Percentiles rank a stretch among this genome's conserved stretches.
Conservation (phyloP, 2,113 vertebrate genomes). For the Thunnus maccoyii region DNA sequence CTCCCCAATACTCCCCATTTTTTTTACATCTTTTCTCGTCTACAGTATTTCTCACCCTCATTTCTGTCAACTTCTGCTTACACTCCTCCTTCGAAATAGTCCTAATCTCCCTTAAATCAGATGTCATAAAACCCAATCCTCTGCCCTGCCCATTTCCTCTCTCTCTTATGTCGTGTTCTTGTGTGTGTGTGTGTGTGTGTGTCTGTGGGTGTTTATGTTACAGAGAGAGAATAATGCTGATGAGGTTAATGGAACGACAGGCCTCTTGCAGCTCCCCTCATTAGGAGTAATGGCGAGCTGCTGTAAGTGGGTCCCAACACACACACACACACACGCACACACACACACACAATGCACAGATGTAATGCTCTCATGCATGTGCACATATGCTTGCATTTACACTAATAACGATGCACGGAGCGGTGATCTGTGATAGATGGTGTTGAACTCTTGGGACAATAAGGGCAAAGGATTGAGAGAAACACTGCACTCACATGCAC, state of each 20-base stretch:
- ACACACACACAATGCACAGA: neutral
- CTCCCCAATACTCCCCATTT: neutral
- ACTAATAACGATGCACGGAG: constrained; percentile 8
- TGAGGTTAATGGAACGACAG: too few relatives aligned
- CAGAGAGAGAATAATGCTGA: neutral
- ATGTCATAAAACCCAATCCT: constrained; percentile 14
- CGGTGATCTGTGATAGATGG: constrained; percentile 1
- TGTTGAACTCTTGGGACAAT: neutral
- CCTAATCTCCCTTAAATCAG: constrained; percentile 22
- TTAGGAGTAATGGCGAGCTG: too few relatives aligned
- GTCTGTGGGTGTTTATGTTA: constrained; percentile 18
- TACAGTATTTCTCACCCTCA: neutral
- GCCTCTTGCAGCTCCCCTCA: too few relatives aligned
- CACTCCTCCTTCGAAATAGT: neutral
- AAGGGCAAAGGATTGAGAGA: neutral
- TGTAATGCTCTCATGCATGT: constrained; percentile 12
- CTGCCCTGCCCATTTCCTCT: constrained; percentile 9
- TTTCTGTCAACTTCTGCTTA: constrained; percentile 18
- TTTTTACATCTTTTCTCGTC: constrained; percentile 5
- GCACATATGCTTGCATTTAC: constrained; percentile 9
- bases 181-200: neutral
- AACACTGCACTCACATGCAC: neutral
- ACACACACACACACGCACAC: constrained; percentile 9
- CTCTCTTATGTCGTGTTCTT: neutral
- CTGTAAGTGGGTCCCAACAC: neutral